Evolutionary conservation across 2,797 vertebrate species (phyloP).

Genomic region (Halcyon leucocephala): DNA sequence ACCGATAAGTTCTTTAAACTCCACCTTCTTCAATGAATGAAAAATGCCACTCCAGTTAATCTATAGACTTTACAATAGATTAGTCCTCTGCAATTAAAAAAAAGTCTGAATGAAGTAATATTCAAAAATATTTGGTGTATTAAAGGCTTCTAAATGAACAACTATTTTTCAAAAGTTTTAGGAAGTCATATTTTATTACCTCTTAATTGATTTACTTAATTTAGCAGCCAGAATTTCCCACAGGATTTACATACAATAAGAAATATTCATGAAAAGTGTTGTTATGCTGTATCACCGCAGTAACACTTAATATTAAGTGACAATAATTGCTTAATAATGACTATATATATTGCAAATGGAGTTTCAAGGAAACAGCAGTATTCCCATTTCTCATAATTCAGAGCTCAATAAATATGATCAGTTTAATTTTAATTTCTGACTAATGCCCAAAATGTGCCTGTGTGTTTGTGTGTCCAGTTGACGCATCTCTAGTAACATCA

Average conservation of each 20-base stretch:
- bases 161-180: background rate
- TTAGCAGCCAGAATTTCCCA: constrained; percentile 19
- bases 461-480: background rate
- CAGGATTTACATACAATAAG: background rate
- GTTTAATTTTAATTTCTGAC: constrained; percentile 3
- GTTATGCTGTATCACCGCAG: background rate
- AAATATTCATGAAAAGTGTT: background rate
- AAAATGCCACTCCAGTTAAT: background rate
- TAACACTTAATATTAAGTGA: constrained; percentile 27
- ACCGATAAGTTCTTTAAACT: background rate
- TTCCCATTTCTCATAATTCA: constrained; percentile 46
- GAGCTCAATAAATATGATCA: constrained; percentile 2
- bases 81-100: background rate
- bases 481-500: background rate
- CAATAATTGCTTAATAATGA: constrained; percentile 62
- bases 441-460: background rate
- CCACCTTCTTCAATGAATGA: background rate
- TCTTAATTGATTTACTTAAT: constrained; percentile 45
- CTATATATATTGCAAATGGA: background rate
- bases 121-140: background rate
- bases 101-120: background rate
- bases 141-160: background rate
- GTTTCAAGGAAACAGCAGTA: constrained; percentile 23
- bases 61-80: background rate
- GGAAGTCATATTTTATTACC: background rate